Conservation (phyloP, 2,888 invertebrate species). For the Caradrina kadenii region DNA sequence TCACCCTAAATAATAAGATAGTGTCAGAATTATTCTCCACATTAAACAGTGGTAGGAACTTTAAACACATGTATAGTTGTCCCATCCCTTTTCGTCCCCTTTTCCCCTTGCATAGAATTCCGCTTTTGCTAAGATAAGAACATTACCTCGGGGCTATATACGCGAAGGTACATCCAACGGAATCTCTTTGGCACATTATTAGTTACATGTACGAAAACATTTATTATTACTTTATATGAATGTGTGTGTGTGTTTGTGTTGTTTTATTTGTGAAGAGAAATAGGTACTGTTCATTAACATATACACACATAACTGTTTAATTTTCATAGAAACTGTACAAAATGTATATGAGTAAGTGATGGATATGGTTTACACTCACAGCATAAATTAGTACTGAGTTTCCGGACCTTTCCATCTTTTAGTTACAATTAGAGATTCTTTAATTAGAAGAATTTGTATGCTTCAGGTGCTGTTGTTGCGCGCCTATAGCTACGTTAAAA, state of each 20-base stretch:
- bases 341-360: slow-evolving; percentile 2
- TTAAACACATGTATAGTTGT: slow-evolving; percentile 28
- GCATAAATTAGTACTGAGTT: slow-evolving; percentile 44
- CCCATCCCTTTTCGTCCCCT: slow-evolving; percentile 32
- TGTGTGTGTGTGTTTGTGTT: neutral
- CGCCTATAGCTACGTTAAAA: too few relatives aligned
- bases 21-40: slow-evolving; percentile 34
- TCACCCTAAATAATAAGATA: slow-evolving; percentile 5
- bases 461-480: neutral
- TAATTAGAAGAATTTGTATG: slow-evolving; percentile 15
- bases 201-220: neutral
- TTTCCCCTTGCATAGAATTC: slow-evolving; percentile 54
- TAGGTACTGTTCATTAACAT: neutral
- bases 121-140: slow-evolving; percentile 52
- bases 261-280: neutral
- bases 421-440: slow-evolving; percentile 16
- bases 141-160: slow-evolving; percentile 36
- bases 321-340: slow-evolving; percentile 33
- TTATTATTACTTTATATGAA: neutral
- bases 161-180: slow-evolving; percentile 25
- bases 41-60: slow-evolving; percentile 23
- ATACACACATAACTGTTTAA: slow-evolving; percentile 22
- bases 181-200: slow-evolving; percentile 45
- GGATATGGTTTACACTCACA: slow-evolving; percentile 22
- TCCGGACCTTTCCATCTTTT: slow-evolving; percentile 17